Percentiles rank a stretch among this genome's conserved stretches.
Conservation (phyloP, 2,113 vertebrate species). For the Oreotragus oreotragus region DNA sequence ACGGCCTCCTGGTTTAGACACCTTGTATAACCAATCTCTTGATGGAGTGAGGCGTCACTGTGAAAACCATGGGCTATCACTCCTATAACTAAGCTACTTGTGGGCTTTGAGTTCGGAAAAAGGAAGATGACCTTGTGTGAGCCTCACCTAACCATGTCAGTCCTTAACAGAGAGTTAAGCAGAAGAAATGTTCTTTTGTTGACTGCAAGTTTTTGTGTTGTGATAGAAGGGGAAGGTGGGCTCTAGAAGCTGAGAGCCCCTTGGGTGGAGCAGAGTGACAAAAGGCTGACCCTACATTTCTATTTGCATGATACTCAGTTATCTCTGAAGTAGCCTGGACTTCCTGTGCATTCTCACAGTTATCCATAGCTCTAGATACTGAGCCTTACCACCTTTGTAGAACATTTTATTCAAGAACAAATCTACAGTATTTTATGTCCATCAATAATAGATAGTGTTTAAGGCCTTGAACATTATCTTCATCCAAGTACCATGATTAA, state of each 20-base stretch:
- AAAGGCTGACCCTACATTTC: background rate
- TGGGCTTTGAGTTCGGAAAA: background rate
- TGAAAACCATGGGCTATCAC: background rate
- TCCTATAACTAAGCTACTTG: background rate
- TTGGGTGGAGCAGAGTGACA: background rate
- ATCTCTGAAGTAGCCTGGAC: background rate
- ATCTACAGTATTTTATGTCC: background rate
- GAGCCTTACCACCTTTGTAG: background rate
- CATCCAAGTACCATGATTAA: background rate
- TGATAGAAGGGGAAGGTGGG: background rate
- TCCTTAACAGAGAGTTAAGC: background rate
- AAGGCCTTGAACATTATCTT: background rate
- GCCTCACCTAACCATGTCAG: background rate
- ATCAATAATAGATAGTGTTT: background rate
- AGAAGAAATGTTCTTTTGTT: background rate
- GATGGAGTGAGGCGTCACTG: background rate
- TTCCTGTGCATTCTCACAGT: background rate
- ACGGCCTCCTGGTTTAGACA: background rate
- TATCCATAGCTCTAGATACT: background rate
- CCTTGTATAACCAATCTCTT: background rate
- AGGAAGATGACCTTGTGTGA: background rate
- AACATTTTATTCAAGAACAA: background rate
- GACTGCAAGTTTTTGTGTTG: background rate
- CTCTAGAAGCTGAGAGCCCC: background rate
- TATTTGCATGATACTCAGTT: background rate